Base-by-base conservation (phyloP, 2,113 vertebrate species). In the Alectura lathami region DNA sequence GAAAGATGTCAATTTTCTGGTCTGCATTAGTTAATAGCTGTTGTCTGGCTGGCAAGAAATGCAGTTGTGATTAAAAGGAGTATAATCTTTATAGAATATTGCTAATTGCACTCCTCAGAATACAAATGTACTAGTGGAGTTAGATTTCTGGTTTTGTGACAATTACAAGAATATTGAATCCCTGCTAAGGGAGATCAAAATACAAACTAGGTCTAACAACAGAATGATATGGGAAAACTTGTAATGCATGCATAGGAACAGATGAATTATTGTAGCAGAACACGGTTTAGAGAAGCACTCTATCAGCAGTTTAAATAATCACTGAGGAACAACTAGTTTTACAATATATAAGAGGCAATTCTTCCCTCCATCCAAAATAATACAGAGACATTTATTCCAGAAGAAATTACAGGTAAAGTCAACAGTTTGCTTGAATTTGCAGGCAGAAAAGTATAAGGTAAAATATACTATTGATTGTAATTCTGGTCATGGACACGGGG, bases 291-390 rank as follows among this genome's bases (percentile, higher is more conserved):
- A 89, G 88, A 87, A 64, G 20, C 27, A 64, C n/a, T 62, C 70
- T 91, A 70, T 85, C 70, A 77, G 82, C 62, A 95, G 29, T 82
- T 93, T 83, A 83, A 89, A 91, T 70, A 86, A 93, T 81, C 64
- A 70, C 72, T 69, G 77, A 54, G 57, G 53, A 87, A 76, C 26
- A 79, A 18, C 29, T 24, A 67, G 34, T 18, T 83, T 67, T 80
- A 43, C 32, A 26, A 7, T 51, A 24, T 47, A 48, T 74, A 57
- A 86, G 36, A 84, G 45, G 43, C 20, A 63, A 80, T 70, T 86
- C 23, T 85, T 88, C 27, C n/a, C 69, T 83, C 63, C 45, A 50
- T 69, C 36, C 34, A 67, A 83, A 91, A 74, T 67, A 69, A 54
- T 60, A 45, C 11, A 78, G 20, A 57, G 32, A 67, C 42, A 40